Evolutionary conservation across 2,113 vertebrate genomes (phyloP), one percentile per base, ranked within the genome.

Genomic region (Mesitornis unicolor): DNA sequence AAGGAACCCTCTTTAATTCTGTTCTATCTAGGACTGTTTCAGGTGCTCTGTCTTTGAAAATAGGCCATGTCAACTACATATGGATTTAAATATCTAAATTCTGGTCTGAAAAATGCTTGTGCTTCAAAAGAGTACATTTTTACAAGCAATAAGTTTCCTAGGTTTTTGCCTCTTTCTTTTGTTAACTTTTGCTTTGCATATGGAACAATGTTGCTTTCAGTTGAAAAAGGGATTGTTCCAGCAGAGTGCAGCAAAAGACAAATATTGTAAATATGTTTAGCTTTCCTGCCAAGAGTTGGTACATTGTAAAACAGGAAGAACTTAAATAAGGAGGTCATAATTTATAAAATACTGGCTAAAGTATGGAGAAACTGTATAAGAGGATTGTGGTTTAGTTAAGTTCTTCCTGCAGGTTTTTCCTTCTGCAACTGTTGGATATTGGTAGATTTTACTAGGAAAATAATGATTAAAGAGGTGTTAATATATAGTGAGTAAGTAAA

Each of bases 231-330:
- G 43, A 59, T 91, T 93, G 80, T 97, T 98, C 98, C 98, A 98
- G 97, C 96, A 98, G 98, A 98, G 98, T 96, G 98, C 98, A 98
- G 98, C 97, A 98, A 89, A 98, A 97, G 90, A 97, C 96, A 98
- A 87, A 95, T 94, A 38, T 94, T 97, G 90, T 81, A 93, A 95
- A 92, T 91, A 70, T 53, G 16, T 50, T 92, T 61, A 68, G 42
- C 79, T 81, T 94, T 93, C 31, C 54, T 83, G 73, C 68, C 33
- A 90, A 56, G 64, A 60, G 40, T 26, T 83, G 26, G 29, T 82
- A 56, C 38, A 16, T 26, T 71, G 45, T 76, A 17, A 90, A 48
- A 54, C n/a, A 25, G 28, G 33, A 54, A 56, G 8, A 65, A 79
- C 33, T 79, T 69, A 25, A 13, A 42, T 80, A 59, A 93, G 29